phyloP scores from a whole-genome alignment of 2,888 invertebrate genomes.

The Meiosimyza platycephala region DNA sequence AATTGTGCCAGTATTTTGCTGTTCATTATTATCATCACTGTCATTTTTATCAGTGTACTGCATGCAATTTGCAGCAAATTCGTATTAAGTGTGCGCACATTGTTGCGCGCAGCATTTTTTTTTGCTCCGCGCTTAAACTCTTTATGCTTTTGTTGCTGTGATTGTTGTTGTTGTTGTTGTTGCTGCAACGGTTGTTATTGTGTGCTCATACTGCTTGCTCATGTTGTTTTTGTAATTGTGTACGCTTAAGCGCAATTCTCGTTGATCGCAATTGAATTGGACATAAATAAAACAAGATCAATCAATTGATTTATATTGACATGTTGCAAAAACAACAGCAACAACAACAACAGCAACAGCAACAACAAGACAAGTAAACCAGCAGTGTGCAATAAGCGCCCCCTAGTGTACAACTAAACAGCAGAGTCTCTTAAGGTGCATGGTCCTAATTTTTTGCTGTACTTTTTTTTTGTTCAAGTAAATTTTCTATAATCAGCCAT shows the following conservation, averaged over 20 bases:
- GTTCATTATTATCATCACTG: neutral
- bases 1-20: no score
- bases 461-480: no score
- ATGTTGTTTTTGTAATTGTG: constrained; percentile 18
- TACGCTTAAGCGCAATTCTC: constrained; percentile 48
- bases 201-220: neutral
- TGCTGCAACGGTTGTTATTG: neutral
- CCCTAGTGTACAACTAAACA: no score
- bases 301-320: constrained; percentile 68
- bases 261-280: constrained; percentile 67
- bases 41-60: constrained; percentile 1
- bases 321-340: constrained; percentile 50
- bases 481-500: constrained; percentile 15
- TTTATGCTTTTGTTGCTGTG: constrained; percentile 4
- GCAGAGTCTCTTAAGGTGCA: no score
- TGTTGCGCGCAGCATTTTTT: neutral
- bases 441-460: no score
- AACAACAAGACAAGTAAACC: no score
- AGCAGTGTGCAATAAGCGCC: no score
- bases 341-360: neutral
- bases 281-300: constrained; percentile 69
- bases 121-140: constrained; percentile 2
- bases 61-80: constrained; percentile 26
- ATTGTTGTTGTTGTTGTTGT: constrained; percentile 11
- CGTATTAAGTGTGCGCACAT: constrained; percentile 21